A percentile compares a stretch with the other conserved stretches of the same genome.
Conservation (phyloP, 2,113 vertebrate genomes). For the Kobus ellipsiprymnus region DNA sequence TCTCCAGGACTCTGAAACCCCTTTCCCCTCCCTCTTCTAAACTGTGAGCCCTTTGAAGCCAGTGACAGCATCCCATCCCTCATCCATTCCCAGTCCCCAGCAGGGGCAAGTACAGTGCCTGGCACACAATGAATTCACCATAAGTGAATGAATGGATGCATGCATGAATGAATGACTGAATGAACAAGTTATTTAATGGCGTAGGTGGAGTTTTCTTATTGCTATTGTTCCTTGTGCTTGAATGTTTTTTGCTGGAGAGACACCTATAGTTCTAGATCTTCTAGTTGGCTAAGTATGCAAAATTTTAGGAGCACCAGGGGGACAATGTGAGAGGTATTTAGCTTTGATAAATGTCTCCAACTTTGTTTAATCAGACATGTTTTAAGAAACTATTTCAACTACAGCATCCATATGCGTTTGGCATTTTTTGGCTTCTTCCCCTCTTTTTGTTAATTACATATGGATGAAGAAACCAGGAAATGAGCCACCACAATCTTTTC, state of each 20-base stretch:
- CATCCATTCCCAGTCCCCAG: neutral
- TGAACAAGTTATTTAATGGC: neutral
- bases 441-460: neutral
- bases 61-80: neutral
- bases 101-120: neutral
- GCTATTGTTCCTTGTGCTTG: neutral
- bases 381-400: neutral
- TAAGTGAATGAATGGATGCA: neutral
- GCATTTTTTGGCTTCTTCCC: neutral
- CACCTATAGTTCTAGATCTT: neutral
- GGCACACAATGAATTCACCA: neutral
- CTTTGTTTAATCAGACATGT: neutral
- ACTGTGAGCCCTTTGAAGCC: neutral
- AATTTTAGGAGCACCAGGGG: neutral
- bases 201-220: neutral
- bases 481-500: neutral
- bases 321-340: neutral
- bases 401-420: neutral
- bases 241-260: neutral
- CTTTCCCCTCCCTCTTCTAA: neutral
- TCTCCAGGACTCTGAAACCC: neutral
- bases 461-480: neutral
- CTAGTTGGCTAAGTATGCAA: neutral
- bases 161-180: neutral
- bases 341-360: neutral